Conservation (phyloP, 2,797 vertebrate species). For the Malurus splendens region DNA sequence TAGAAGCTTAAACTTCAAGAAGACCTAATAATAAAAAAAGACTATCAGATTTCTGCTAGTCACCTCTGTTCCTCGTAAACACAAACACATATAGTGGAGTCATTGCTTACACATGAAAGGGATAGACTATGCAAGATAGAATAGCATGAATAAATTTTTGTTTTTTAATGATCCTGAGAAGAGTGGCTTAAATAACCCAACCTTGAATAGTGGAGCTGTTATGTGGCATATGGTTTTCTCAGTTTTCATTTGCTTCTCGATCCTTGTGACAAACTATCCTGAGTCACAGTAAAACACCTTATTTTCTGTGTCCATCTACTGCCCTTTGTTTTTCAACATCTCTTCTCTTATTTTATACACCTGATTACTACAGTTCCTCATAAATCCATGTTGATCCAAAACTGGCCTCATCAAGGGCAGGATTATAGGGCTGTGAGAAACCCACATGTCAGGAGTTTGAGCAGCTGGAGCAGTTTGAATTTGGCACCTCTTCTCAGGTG, state of each 20-base stretch:
- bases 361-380: background rate
- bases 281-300: background rate
- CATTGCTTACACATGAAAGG: slow-evolving; percentile 21
- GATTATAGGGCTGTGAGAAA: background rate
- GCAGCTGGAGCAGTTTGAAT: background rate
- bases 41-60: slow-evolving; percentile 27
- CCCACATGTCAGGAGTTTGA: background rate
- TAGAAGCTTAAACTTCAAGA: slow-evolving; percentile 48
- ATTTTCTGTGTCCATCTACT: background rate
- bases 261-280: background rate
- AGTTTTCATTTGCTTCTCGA: background rate
- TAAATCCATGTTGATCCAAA: background rate
- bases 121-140: slow-evolving; percentile 1
- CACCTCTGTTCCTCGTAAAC: slow-evolving; percentile 26
- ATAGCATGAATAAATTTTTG: slow-evolving; percentile 23
- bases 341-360: background rate
- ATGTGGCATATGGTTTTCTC: background rate
- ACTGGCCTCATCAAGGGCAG: background rate
- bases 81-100: slow-evolving; percentile 16
- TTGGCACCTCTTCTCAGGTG: background rate
- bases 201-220: background rate
- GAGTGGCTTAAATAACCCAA: background rate
- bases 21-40: slow-evolving; percentile 24
- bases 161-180: slow-evolving; percentile 9
- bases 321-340: background rate